Base-by-base conservation (phyloP, 2,113 vertebrate species). In the Suricata suricatta region DNA sequence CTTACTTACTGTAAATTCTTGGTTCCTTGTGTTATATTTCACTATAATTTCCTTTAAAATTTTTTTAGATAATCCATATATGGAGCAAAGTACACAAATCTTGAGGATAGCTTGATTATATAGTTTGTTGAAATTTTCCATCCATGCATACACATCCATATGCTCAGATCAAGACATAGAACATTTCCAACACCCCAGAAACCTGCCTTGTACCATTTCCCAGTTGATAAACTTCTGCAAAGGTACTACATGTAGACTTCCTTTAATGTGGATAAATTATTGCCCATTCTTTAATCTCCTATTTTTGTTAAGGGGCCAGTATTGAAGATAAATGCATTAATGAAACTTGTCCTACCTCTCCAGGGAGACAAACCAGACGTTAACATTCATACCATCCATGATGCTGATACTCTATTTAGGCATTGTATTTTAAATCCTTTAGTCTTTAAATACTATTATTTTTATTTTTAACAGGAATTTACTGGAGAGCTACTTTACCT, bases 391-490 rank as follows among this genome's bases (percentile, higher is more conserved):
- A 64, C 38, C 10, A 52, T 86, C 38, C 47, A 38, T 60, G 15
- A 83, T 63, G 47, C 25, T 83, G 33, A 19, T 52, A 33, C 13
- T 82, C 13, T 54, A 31, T 15, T 64, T 80, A 76, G 15, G 15
- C 10, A 2, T 35, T 90, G 33, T 13, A 19, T 95, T 38, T 87
- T 72, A 69, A 74, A 81, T 72, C 33, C 17, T 14, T 57, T 54
- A 41, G 27, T 23, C 52, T 85, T 57, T 87, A 92, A 90, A 50
- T 50, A 29, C 11, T 41, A 17, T 81, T 72, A 35, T 35, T 83
- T 88, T 66, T 83, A 76, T 80, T 87, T 90, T 89, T 41, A 93
- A 63, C 21, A 90, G 44, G n/a, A 54, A 88, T 83, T 66, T 76
- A 64, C 50, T 92, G 29, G 66, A 44, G 41, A 84, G 57, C n/a